These are phyloP conservation scores for Pseudomugil tenellus DNA, from an alignment of 2,797 vertebrate species.

Conservation along the genomic window DNA sequence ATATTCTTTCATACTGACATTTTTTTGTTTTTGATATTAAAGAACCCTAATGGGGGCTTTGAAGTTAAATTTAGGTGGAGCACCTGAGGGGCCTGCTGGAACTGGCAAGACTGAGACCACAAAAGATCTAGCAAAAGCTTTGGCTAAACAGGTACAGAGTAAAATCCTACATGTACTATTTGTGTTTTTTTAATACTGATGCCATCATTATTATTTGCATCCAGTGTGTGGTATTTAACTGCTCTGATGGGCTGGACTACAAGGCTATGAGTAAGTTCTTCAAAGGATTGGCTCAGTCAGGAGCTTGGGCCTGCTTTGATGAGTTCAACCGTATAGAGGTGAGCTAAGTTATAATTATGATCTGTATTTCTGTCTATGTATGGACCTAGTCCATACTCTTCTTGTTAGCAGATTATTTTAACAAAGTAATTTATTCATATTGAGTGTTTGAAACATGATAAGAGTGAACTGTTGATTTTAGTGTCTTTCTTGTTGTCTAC, in stretches of 20 bases:
- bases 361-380: not conserved
- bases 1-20: not conserved
- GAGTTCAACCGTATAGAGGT: constrained; percentile 98
- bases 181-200: not conserved
- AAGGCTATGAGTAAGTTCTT: constrained; percentile 98
- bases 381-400: not conserved
- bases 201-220: constrained; percentile 35
- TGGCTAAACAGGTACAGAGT: constrained; percentile 92
- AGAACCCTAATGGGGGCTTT: constrained; percentile 96
- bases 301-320: constrained; percentile 96
- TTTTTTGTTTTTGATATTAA: constrained; percentile 11
- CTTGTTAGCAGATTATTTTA: not conserved
- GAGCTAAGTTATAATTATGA: constrained; percentile 38
- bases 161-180: not conserved
- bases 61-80: constrained; percentile 93
- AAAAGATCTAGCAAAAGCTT: constrained; percentile 96
- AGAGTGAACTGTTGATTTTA: not conserved
- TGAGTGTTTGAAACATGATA: not conserved
- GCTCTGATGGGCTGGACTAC: constrained; percentile 94
- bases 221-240: constrained; percentile 96
- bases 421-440: not conserved
- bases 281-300: constrained; percentile 93
- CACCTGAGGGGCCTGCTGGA: constrained; percentile 95
- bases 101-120: constrained; percentile 98
- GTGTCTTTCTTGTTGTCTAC: not conserved